These are phyloP conservation scores for Micoletzkya japonica DNA, from an alignment of 2,888 invertebrate species.

Conservation along the genomic window DNA sequence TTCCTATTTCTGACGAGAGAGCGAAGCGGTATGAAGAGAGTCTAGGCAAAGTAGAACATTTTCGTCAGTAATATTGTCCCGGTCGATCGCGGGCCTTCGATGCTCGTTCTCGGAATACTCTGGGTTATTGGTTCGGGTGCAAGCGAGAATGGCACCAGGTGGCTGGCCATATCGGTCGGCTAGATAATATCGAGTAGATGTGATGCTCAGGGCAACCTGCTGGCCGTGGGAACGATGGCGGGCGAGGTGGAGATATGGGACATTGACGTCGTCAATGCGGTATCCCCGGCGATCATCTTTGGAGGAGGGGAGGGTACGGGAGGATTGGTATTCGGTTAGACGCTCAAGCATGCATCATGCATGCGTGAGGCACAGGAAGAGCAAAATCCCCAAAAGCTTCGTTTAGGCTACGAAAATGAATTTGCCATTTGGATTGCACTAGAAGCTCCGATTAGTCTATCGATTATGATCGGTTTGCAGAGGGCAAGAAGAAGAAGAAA, in stretches of 20 bases:
- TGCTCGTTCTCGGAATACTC: no score
- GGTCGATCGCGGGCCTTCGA: no score
- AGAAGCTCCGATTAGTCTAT: neutral
- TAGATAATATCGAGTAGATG: no score
- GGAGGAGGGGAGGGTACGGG: slow-evolving; percentile 30
- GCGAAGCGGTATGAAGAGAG: no score
- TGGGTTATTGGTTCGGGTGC: no score
- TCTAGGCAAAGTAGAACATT: no score
- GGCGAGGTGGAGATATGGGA: slow-evolving; percentile 95
- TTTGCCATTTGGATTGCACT: neutral
- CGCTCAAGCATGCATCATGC: no score
- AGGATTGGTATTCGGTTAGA: neutral
- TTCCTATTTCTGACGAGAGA: no score
- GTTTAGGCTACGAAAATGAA: neutral
- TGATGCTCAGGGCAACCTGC: slow-evolving; percentile 74
- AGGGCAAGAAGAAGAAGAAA: slow-evolving; percentile 27
- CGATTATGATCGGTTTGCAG: neutral
- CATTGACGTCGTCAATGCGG: slow-evolving; percentile 85
- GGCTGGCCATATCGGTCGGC: no score
- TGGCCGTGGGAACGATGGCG: slow-evolving; percentile 89
- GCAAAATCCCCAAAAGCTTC: neutral
- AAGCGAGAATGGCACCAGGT: no score
- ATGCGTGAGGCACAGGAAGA: no score
- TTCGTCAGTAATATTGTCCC: no score
- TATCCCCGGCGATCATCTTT: slow-evolving; percentile 84